Evolutionary conservation across 2,888 invertebrate genomes (phyloP).

Genomic region (Gortyna flavago): DNA sequence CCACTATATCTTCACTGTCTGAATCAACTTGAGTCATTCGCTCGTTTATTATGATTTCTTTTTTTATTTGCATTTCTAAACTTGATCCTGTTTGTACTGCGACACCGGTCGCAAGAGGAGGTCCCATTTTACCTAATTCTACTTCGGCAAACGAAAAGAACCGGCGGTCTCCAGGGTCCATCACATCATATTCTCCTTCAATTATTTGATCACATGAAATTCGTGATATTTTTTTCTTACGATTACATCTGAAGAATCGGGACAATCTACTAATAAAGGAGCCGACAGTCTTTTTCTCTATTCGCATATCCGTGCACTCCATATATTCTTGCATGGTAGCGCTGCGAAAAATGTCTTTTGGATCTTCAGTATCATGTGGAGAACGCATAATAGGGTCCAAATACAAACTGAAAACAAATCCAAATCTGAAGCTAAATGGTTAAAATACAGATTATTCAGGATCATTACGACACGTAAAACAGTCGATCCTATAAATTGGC

Average conservation of each 20-base stretch:
- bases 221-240: slow-evolving; percentile 33
- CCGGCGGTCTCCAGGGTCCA: slow-evolving; percentile 48
- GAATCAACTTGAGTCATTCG: slow-evolving; percentile 5
- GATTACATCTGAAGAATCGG: slow-evolving; percentile 62
- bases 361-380: slow-evolving; percentile 75
- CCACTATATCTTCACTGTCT: slow-evolving; percentile 29
- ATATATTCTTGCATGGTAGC: slow-evolving; percentile 68
- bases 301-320: slow-evolving; percentile 39
- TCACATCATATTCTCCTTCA: slow-evolving; percentile 29
- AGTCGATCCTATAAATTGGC: not conserved
- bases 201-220: slow-evolving; percentile 24
- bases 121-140: slow-evolving; percentile 75
- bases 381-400: slow-evolving; percentile 83
- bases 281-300: slow-evolving; percentile 39
- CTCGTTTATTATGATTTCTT: not conserved
- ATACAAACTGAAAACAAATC: slow-evolving; percentile 76
- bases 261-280: slow-evolving; percentile 47
- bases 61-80: slow-evolving; percentile 70
- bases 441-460: not conserved
- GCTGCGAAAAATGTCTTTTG: slow-evolving; percentile 66
- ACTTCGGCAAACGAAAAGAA: slow-evolving; percentile 77
- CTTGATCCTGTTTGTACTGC: slow-evolving; percentile 82
- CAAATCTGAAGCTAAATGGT: slow-evolving; percentile 8
- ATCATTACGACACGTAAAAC: not conserved
- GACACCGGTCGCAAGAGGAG: slow-evolving; percentile 61